These are phyloP conservation scores for Pandemis corylana DNA, from an alignment of 2,888 invertebrate genomes.

Conservation along the genomic window DNA sequence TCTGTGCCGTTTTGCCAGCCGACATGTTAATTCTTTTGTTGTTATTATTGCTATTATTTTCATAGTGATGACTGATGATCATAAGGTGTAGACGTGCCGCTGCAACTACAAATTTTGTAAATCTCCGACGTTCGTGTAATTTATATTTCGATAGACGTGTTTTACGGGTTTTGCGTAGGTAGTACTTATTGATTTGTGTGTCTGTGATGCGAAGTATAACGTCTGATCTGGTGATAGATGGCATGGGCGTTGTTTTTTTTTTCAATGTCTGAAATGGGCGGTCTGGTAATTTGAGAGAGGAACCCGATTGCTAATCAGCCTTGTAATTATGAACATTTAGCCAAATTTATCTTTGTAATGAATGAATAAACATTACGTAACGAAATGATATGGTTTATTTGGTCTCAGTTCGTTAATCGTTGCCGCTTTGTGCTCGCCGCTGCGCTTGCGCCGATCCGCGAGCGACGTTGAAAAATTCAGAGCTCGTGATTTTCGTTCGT, in stretches of 20 bases:
- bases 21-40: conserved; percentile 81
- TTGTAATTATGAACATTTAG: conserved; percentile 33
- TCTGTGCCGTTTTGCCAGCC: conserved; percentile 75
- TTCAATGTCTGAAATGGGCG: neutral
- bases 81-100: conserved; percentile 20
- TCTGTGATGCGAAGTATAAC: neutral
- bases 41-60: conserved; percentile 73
- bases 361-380: conserved; percentile 58
- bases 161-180: conserved; percentile 6
- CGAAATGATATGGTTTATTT: conserved; percentile 74
- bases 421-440: conserved; percentile 76
- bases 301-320: conserved; percentile 4
- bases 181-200: conserved; percentile 16
- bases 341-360: conserved; percentile 40
- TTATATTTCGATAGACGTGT: conserved; percentile 11
- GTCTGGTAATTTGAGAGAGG: neutral
- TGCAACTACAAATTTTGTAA: conserved; percentile 34
- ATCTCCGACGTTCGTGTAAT: conserved; percentile 23
- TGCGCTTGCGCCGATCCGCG: conserved; percentile 64
- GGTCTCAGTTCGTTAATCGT: conserved; percentile 74
- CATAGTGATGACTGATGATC: conserved; percentile 71
- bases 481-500: conserved; percentile 81
- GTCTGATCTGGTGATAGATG: conserved; percentile 14
- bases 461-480: conserved; percentile 80
- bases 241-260: neutral